Evolutionary conservation across 2,888 invertebrate genomes (phyloP), one percentile per base, ranked within the genome.

Genomic region (Hemaris fuciformis): DNA sequence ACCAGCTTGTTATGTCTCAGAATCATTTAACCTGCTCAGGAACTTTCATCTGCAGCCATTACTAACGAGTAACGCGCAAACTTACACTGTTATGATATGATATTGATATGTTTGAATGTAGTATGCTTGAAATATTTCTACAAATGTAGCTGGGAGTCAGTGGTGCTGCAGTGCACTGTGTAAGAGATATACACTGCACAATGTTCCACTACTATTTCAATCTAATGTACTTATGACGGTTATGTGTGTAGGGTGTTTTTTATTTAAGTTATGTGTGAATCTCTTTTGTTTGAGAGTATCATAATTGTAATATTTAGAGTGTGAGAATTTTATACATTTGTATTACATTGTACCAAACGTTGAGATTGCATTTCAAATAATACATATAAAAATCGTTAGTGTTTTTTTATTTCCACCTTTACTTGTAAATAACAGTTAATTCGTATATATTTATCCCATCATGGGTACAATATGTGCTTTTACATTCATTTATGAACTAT

Each of bases 341-440:
- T 91, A 91, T 87, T 87, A 86, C 79, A 76, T 80, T 89, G 89
- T 91, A 90, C 85, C 84, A 86, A 91, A 88, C 83, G 84, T 89
- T 89, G 89, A 91, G 89, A 89, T 89, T 91, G 89, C 89, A 89
- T 92, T 91, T 89, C 85, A 88, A 83, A 87, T 83, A 89, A 87
- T 87, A 89, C 79, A 85, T 79, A 81, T 80, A 82, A 87, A 87
- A 87, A 81, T 72, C 70, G 65, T 73, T 66, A 56, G 56, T 65
- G 76, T 68, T 72, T 75, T 81, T 81, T 82, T 78, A 78, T 82
- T 80, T 79, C 62, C 20, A 38, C 60, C 60, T 41, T 13, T n/a
- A 41, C 41, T 38, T 60, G 38, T 23, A 48, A 38, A 48, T 41
- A 23, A 38, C 46, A 18, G 0, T 48, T 4, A 22, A 15, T 15